Evolutionary conservation across 2,797 vertebrate species (phyloP).

Genomic region (Mustela erminea): DNA sequence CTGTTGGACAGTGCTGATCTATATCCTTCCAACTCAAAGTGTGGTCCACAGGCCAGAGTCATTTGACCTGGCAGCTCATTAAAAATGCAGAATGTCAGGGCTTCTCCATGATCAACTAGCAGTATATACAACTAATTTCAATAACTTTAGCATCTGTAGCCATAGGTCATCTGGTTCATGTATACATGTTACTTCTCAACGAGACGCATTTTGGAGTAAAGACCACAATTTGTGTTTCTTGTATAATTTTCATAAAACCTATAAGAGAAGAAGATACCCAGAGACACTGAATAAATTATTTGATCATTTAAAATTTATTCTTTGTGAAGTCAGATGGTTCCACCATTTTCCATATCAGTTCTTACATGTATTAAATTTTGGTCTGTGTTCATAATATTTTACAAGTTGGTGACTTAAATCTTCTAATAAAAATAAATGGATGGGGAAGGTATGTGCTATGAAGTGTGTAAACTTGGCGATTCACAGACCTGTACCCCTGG

Average conservation of each 20-base stretch:
- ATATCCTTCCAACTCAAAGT: background rate
- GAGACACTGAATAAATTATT: background rate
- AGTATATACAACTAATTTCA: background rate
- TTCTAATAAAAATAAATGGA: background rate
- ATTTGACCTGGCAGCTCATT: background rate
- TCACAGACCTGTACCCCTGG: too few species aligned
- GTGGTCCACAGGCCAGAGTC: background rate
- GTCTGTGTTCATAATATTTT: background rate
- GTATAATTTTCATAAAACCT: background rate
- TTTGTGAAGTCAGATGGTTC: background rate
- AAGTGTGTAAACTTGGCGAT: too few species aligned
- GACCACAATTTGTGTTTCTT: background rate
- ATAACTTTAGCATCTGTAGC: background rate
- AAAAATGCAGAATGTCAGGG: background rate
- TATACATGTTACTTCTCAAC: background rate
- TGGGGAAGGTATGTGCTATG: too few species aligned
- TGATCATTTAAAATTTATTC: constrained; percentile 18
- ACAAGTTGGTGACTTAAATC: background rate
- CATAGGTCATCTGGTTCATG: background rate
- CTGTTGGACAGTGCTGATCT: background rate
- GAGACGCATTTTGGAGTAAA: background rate
- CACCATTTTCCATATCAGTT: background rate
- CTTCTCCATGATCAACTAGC: background rate
- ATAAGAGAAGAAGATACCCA: background rate
- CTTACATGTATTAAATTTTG: background rate